Evolutionary conservation across 2,113 vertebrate species (phyloP), one percentile per base, ranked within the genome.

Genomic region (Pluvianellus socialis): DNA sequence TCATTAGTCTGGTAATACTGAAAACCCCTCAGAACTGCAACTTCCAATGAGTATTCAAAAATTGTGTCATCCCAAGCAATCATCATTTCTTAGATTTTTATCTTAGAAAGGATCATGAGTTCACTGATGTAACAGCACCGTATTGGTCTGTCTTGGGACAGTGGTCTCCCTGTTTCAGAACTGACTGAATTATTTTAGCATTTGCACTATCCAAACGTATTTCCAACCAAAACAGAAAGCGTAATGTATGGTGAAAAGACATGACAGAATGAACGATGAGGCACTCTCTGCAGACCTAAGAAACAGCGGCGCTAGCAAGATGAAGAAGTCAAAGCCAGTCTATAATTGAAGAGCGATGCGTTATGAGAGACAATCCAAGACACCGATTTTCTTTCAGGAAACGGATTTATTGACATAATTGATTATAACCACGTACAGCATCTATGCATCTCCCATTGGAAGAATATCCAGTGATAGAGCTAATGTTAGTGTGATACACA

Each of bases 381-480:
- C 62, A 95, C 66, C 32, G 13, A 35, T 70, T 83, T 93, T 96
- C 58, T 86, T 94, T 96, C 89, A 96, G 93, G 90, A 96, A 96
- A 92, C 84, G 86, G 85, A 83, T 98, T 98, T 98, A 98, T 98
- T 98, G 97, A 96, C 73, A 93, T 93, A 95, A 96, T 45, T 97
- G 96, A 96, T 95, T 95, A 96, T 96, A 95, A 97, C 85, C 96
- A 94, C 40, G 92, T 97, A 98, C 94, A 97, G 96, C 92, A 97
- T 97, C 96, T 97, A 96, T 93, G 96, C 91, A 94, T 96, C 97
- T 98, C 97, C 96, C 97, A 98, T 97, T 96, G 96, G 97, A 98
- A 97, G 96, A 97, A 96, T 95, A 98, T 95, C 96, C 97, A 98
- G 97, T 97, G 94, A 96, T 80, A 96, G 76, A 86, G 86, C 92